Conservation (phyloP, 2,888 invertebrate genomes). For the Ormia ochracea region DNA sequence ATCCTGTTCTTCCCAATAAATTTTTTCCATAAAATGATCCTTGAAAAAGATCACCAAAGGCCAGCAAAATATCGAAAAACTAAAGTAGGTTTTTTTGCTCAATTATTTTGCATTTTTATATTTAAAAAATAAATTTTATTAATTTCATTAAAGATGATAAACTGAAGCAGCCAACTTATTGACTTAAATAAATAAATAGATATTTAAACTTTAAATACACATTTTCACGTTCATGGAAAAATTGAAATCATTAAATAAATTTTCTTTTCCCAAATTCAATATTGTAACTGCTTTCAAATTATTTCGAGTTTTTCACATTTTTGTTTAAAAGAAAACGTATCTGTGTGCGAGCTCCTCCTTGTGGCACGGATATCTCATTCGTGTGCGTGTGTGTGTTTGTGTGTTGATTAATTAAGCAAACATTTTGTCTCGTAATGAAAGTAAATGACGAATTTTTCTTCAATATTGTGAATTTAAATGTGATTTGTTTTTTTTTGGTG, state of each 20-base stretch:
- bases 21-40: too few species aligned
- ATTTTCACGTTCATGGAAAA: neutral
- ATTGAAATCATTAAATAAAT: neutral
- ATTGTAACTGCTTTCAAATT: neutral
- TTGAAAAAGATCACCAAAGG: too few species aligned
- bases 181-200: too few species aligned
- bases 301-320: neutral
- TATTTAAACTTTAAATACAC: too few species aligned
- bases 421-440: conserved; percentile 49
- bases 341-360: neutral
- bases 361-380: neutral
- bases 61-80: too few species aligned
- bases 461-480: neutral
- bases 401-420: conserved; percentile 57
- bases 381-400: neutral
- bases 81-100: too few species aligned
- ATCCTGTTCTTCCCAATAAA: too few species aligned
- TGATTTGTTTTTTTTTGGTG: neutral
- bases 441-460: conserved; percentile 36
- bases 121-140: too few species aligned
- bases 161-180: too few species aligned
- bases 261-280: neutral
- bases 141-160: too few species aligned
- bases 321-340: neutral
- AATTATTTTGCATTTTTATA: too few species aligned